Evolutionary conservation across 1,140 invertebrate genomes (phyloP), one percentile per base, ranked within the genome.

Genomic region (Brachionus paranguensis): DNA sequence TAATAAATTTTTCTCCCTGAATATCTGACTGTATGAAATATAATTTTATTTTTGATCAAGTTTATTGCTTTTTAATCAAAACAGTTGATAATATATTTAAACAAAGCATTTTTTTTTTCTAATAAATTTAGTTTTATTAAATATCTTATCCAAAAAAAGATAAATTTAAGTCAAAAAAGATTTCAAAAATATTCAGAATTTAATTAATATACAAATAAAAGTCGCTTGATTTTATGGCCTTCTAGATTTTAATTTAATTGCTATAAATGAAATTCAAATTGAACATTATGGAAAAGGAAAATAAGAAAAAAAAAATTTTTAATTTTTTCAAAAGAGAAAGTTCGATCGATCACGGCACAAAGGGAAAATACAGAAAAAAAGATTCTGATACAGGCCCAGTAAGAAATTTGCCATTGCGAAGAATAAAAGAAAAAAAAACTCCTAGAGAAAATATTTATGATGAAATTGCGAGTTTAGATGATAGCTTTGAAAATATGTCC

Each of bases 281-380:
- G 65, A 33, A 68, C 14, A 33, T 68, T 68, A 33, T 33, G 27
- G 65, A 68, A 33, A 68, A 24, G 29, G 65, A 68, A n/a, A 68
- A 68, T 14, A 68, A 68, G n/a, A 68, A 68, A 33, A 68, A 68
- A 68, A 41, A 17, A 0, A 11, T 68, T 33, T 68, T 68, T 6
- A 41, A 24, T 8, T 11, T 68, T 29, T 68, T 68, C n/a, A 41
- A 37, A 68, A 33, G 33, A 14, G 65, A 68, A 33, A 68, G 14
- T 68, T 33, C 65, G 29, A 10, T 68, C n/a, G 33, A 68, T 68
- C 17, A n/a, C 14, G 29, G 65, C 14, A 17, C 27, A 33, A 68
- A 68, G 27, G 65, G 33, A 68, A 68, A 41, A 33, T 68, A 72
- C 43, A 72, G 65, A 70, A 70, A 72, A 72, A 72, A 43, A 43